phyloP scores from a whole-genome alignment of 2,797 vertebrate genomes.

The Dromococcyx pavoninus region DNA sequence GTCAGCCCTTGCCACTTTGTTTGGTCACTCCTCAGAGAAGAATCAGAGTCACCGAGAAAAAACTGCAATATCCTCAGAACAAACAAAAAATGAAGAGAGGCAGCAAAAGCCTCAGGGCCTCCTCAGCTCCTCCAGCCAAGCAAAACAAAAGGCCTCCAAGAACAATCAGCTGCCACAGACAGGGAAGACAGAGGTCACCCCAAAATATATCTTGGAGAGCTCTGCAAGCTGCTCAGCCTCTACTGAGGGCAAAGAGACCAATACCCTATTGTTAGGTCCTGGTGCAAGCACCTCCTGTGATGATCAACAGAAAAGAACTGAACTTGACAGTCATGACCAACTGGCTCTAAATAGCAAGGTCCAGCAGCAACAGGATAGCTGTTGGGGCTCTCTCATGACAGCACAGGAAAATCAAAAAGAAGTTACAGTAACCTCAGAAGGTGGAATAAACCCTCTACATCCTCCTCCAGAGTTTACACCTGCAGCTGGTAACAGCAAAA shows the following conservation, averaged over 20 bases:
- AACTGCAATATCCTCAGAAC: neutral
- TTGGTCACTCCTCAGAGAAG: conserved; percentile 40
- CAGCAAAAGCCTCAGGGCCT: neutral
- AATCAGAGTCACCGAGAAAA: neutral
- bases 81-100: neutral
- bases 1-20: conserved; percentile 45
- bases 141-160: neutral
- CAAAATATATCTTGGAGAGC: neutral
- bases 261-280: neutral
- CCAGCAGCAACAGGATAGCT: neutral
- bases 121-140: neutral
- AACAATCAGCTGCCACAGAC: neutral
- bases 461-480: neutral
- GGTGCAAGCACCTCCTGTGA: neutral
- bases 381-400: neutral
- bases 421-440: neutral
- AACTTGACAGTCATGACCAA: neutral
- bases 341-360: neutral
- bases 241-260: neutral
- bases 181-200: neutral
- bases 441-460: neutral
- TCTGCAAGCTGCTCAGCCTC: neutral
- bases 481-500: neutral
- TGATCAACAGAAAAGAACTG: neutral
- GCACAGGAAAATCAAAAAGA: neutral